A percentile compares a stretch with the other conserved stretches of the same genome.
Evolutionary conservation across 2,113 vertebrate species (phyloP).

Genomic region (Pantherophis guttatus): DNA sequence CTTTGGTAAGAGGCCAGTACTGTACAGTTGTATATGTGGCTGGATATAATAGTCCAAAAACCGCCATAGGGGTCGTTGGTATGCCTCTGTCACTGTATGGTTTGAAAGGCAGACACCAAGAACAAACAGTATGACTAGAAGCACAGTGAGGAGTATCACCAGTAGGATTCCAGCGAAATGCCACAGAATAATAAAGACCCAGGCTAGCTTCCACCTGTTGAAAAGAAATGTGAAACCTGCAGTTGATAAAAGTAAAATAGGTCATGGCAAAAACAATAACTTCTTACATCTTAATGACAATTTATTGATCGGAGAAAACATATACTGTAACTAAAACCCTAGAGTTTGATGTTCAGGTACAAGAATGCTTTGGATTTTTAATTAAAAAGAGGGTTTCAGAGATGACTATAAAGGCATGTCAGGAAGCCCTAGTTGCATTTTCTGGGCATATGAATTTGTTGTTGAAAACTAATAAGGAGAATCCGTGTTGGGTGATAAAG

Average conservation of each 20-base stretch:
- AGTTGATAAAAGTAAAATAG: background rate
- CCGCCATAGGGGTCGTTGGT: background rate
- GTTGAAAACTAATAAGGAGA: background rate
- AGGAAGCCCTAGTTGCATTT: background rate
- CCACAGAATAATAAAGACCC: conserved; percentile 9
- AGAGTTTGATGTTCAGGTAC: background rate
- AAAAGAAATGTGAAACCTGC: background rate
- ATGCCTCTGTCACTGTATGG: conserved; percentile 14
- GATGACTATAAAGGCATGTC: background rate
- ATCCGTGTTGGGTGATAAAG: background rate
- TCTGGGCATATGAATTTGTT: background rate
- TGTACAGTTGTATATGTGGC: background rate
- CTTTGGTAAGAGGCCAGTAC: conserved; percentile 9
- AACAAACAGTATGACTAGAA: background rate
- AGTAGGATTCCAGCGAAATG: conserved; percentile 4
- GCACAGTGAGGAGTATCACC: background rate
- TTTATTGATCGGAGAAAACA: background rate
- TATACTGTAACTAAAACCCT: background rate
- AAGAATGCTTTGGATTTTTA: background rate
- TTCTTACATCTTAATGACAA: background rate
- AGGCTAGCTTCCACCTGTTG: background rate
- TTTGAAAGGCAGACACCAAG: background rate
- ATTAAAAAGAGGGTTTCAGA: background rate
- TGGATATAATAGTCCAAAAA: conserved; percentile 10
- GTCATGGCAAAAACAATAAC: background rate